A percentile compares a stretch with the other conserved stretches of the same genome.
phyloP scores from a whole-genome alignment of 2,797 vertebrate species.

The Halcyon chelicuti region DNA sequence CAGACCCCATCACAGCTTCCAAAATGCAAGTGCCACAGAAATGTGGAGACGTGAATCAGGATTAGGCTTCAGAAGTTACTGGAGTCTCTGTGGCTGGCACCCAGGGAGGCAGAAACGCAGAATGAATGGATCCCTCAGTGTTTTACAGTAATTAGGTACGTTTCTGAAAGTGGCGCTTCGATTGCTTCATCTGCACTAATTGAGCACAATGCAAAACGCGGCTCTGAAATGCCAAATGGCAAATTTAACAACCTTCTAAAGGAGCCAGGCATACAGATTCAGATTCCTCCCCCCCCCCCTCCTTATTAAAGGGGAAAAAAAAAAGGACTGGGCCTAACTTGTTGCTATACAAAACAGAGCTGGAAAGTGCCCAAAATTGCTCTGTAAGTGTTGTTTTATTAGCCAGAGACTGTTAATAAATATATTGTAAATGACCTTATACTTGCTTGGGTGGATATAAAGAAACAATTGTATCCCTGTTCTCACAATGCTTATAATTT shows the following conservation, averaged over 20 bases:
- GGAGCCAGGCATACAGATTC: conserved; percentile 6
- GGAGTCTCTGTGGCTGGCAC: conserved; percentile 70
- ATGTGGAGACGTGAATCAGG: conserved; percentile 21
- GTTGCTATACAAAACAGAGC: conserved; percentile 30
- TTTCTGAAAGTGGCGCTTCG: conserved; percentile 53
- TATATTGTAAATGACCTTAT: conserved; percentile 61
- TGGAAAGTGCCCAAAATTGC: conserved; percentile 59
- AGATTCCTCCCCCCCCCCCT: no score
- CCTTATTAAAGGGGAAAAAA: background rate
- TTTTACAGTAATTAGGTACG: conserved; percentile 63
- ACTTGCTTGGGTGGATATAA: conserved; percentile 44
- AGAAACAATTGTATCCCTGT: conserved; percentile 49
- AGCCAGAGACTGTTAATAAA: conserved; percentile 69
- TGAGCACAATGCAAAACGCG: conserved; percentile 68
- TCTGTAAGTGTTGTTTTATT: conserved; percentile 67
- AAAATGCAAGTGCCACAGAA: conserved; percentile 38
- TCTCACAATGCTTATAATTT: conserved; percentile 54
- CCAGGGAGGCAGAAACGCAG: conserved; percentile 43
- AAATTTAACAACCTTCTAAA: conserved; percentile 76
- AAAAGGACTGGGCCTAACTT: conserved; percentile 53
- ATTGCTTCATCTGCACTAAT: conserved; percentile 51
- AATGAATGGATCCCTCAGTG: conserved; percentile 71
- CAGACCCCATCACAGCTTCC: conserved; percentile 5
- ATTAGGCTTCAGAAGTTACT: conserved; percentile 58
- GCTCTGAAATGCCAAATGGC: conserved; percentile 61